These are phyloP conservation scores for Andricus curvator DNA, from an alignment of 2,888 invertebrate genomes.

Conservation along the genomic window DNA sequence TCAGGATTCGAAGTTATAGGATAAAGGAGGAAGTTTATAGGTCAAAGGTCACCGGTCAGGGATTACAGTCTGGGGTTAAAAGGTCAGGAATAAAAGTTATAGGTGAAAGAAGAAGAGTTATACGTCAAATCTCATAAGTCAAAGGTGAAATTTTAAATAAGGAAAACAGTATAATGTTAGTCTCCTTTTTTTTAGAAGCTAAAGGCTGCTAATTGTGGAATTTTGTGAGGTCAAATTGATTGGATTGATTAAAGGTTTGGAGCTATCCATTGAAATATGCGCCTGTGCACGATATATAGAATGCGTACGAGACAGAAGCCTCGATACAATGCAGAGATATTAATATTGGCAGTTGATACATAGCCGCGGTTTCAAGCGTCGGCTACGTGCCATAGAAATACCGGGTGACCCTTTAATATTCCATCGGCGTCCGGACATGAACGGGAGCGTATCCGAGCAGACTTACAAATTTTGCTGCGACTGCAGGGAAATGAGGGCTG, in stretches of 20 bases:
- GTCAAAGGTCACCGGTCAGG: no score
- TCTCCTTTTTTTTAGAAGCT: no score
- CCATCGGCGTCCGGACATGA: constrained; percentile 56
- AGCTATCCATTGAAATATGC: constrained; percentile 20
- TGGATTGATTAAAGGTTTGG: background rate
- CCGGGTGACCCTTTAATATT: constrained; percentile 62
- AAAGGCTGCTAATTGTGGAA: no score
- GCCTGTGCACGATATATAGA: constrained; percentile 18
- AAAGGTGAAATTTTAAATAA: no score
- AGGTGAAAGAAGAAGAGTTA: no score
- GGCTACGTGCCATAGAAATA: constrained; percentile 53
- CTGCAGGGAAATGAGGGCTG: constrained; percentile 40
- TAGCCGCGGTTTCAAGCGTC: constrained; percentile 48
- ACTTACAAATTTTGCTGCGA: constrained; percentile 41
- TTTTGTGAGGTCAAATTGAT: constrained; percentile 2
- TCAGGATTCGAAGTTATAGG: no score
- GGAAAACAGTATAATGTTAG: no score
- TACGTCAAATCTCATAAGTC: no score
- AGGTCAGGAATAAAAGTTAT: no score
- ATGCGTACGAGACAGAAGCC: constrained; percentile 41
- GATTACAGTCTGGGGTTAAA: no score
- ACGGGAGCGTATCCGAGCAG: constrained; percentile 54
- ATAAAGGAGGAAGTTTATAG: no score
- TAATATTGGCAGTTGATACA: constrained; percentile 62
- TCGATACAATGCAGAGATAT: constrained; percentile 57